Evolutionary conservation across 2,113 vertebrate species (phyloP).

Genomic region (Cinclus mexicanus): DNA sequence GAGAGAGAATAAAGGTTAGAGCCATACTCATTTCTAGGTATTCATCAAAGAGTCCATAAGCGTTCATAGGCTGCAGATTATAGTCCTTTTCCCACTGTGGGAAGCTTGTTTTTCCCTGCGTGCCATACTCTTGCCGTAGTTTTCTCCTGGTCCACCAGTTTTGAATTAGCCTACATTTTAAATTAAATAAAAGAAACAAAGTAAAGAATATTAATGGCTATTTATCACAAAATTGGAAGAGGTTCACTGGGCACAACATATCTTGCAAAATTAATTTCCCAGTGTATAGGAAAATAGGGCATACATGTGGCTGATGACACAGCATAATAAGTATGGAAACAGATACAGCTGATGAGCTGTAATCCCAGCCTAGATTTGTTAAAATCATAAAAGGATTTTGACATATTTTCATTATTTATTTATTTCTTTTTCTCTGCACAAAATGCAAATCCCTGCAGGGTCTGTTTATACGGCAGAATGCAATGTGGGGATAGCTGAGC

Average conservation of each 20-base stretch:
- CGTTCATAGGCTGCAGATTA: constrained; percentile 92
- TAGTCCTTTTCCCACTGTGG: constrained; percentile 95
- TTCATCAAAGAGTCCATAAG: constrained; percentile 95
- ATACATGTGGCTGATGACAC: neutral
- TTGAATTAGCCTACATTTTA: constrained; percentile 82
- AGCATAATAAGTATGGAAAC: neutral
- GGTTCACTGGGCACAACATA: neutral
- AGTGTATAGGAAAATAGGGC: neutral
- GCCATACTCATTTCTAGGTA: constrained; percentile 96
- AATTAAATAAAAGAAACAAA: neutral
- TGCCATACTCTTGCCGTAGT: constrained; percentile 82
- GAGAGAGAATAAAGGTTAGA: neutral
- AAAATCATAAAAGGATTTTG: neutral
- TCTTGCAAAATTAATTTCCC: neutral
- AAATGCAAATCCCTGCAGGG: neutral
- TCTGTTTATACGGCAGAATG: neutral
- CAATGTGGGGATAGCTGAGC: neutral
- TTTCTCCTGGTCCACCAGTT: constrained; percentile 92
- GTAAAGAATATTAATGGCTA: neutral
- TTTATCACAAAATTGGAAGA: neutral
- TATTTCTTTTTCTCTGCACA: neutral
- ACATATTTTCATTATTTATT: neutral
- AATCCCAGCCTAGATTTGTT: neutral
- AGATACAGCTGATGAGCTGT: neutral
- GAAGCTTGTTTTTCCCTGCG: constrained; percentile 77